Conservation (phyloP, 2,888 invertebrate genomes). For the Crocallis elinguaria region DNA sequence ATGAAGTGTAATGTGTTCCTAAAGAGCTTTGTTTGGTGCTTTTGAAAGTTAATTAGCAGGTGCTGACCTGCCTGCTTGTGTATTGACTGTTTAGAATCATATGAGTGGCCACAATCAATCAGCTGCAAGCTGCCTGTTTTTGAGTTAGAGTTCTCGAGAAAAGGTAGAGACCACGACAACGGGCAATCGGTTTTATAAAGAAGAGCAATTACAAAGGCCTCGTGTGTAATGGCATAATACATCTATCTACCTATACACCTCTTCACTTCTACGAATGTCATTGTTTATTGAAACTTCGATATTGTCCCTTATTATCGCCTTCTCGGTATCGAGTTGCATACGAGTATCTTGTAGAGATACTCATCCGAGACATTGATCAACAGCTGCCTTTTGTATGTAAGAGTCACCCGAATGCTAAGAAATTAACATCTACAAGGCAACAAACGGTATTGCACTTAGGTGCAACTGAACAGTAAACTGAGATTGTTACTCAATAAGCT, state of each 20-base stretch:
- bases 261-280: constrained; percentile 60
- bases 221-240: too few species aligned
- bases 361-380: constrained; percentile 6
- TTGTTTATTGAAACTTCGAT: constrained; percentile 53
- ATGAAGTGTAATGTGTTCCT: constrained; percentile 25
- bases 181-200: too few species aligned
- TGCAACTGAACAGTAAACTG: constrained; percentile 12
- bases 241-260: too few species aligned
- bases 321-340: constrained; percentile 51
- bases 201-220: constrained; percentile 31
- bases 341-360: constrained; percentile 24
- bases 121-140: not conserved
- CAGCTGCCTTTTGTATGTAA: constrained; percentile 1
- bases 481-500: constrained; percentile 16
- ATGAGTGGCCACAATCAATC: too few species aligned
- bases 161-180: too few species aligned
- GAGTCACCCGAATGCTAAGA: not conserved
- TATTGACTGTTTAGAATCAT: not conserved
- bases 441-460: constrained; percentile 21
- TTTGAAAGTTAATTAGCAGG: constrained; percentile 38
- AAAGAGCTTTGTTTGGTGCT: constrained; percentile 31
- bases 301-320: constrained; percentile 56
- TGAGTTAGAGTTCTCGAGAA: too few species aligned
- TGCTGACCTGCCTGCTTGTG: constrained; percentile 14
- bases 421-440: not conserved